These are phyloP conservation scores for Chloroclystis v-ata DNA, from an alignment of 2,888 invertebrate species.

Conservation along the genomic window DNA sequence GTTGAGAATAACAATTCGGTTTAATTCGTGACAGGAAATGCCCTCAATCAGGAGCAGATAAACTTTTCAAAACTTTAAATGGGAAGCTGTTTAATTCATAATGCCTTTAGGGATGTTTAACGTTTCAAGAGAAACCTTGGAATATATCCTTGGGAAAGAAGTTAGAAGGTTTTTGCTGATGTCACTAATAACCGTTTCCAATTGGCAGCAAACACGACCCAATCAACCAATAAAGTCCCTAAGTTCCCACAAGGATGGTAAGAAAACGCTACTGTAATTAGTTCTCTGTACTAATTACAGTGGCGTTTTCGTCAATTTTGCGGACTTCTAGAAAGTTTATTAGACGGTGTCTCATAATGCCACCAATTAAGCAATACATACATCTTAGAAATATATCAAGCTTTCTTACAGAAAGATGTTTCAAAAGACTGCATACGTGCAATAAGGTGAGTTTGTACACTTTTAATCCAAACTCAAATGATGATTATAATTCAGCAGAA, in stretches of 20 bases:
- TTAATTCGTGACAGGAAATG: conserved; percentile 5
- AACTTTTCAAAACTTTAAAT: conserved; percentile 10
- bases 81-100: neutral
- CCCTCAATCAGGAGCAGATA: conserved; percentile 13
- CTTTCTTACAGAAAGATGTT: no score
- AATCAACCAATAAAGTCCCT: conserved; percentile 6
- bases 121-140: neutral
- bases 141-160: neutral
- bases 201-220: neutral
- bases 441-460: no score
- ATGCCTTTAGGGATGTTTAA: neutral
- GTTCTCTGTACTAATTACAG: conserved; percentile 1
- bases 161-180: neutral
- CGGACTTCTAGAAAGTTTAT: conserved; percentile 2
- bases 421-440: no score
- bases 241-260: neutral
- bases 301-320: neutral
- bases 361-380: conserved; percentile 15
- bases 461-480: no score
- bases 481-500: no score
- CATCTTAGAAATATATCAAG: neutral
- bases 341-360: conserved; percentile 11
- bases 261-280: neutral
- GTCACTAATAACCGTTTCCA: neutral
- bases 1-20: conserved; percentile 9